Evolutionary conservation across 64 coral and sea anemone genomes (phyloP).

Genomic region (Actinia equina): DNA sequence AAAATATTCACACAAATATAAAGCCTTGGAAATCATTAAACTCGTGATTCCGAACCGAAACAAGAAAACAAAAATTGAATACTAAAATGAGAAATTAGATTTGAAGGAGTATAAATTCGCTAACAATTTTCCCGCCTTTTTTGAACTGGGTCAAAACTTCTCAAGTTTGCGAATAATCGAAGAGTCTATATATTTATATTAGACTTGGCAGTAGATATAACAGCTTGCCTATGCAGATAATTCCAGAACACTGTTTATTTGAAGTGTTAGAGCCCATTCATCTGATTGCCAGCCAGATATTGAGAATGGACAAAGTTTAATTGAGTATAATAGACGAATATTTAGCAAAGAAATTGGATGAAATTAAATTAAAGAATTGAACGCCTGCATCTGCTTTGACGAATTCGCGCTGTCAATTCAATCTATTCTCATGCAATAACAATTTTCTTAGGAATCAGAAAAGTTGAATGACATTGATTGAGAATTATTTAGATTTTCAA

Average conservation of each 20-base stretch:
- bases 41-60: too few relatives aligned
- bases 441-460: not conserved
- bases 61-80: too few relatives aligned
- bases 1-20: too few relatives aligned
- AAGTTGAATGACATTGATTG: not conserved
- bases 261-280: constrained; percentile 11
- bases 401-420: not conserved
- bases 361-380: not conserved
- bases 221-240: not conserved
- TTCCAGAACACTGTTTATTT: not conserved
- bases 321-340: constrained; percentile 3
- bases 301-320: constrained; percentile 2
- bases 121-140: too few relatives aligned
- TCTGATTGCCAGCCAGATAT: not conserved
- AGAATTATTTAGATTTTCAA: not conserved
- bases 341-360: constrained; percentile 9
- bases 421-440: not conserved
- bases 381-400: not conserved
- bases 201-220: not conserved
- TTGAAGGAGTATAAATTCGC: too few relatives aligned
- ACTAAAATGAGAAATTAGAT: too few relatives aligned
- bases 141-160: too few relatives aligned
- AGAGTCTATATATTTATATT: too few relatives aligned
- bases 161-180: too few relatives aligned
- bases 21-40: too few relatives aligned